phyloP scores from a whole-genome alignment of 1,140 invertebrate genomes.

The Solenopsis fugax region DNA sequence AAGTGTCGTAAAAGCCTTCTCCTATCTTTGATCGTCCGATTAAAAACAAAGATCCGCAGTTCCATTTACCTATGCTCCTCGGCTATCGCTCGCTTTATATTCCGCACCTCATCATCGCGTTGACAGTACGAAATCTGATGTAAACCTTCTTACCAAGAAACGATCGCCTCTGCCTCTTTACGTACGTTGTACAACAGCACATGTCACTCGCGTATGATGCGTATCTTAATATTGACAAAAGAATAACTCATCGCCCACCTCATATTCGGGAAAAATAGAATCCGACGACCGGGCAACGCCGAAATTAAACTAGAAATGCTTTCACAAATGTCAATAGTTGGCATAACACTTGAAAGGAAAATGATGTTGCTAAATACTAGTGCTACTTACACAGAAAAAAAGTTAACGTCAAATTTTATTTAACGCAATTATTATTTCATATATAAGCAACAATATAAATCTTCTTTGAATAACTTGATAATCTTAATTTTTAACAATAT shows the following conservation, averaged over 20 bases:
- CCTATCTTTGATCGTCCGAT: slow-evolving; percentile 10
- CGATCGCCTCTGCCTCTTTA: slow-evolving; percentile 14
- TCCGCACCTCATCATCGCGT: slow-evolving; percentile 42
- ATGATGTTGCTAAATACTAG: background rate
- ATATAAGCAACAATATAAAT: no score
- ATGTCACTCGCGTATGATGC: slow-evolving; percentile 17
- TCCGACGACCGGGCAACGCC: background rate
- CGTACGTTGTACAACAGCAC: background rate
- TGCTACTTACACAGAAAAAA: background rate
- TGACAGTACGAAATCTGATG: slow-evolving; percentile 71
- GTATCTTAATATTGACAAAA: slow-evolving; percentile 2
- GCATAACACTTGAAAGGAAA: background rate
- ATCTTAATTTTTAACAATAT: no score
- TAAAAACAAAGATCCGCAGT: background rate
- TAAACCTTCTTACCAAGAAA: slow-evolving; percentile 69
- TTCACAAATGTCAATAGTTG: background rate
- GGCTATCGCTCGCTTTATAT: slow-evolving; percentile 23
- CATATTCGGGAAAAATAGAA: background rate
- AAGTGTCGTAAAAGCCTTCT: background rate
- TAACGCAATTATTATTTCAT: no score
- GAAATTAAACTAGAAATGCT: background rate
- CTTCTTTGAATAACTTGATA: no score
- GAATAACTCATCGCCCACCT: background rate
- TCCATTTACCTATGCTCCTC: background rate
- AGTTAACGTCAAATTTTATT: no score